Evolutionary conservation across 2,113 vertebrate genomes (phyloP), one percentile per base, ranked within the genome.

Genomic region (Myxocyprinus asiaticus): DNA sequence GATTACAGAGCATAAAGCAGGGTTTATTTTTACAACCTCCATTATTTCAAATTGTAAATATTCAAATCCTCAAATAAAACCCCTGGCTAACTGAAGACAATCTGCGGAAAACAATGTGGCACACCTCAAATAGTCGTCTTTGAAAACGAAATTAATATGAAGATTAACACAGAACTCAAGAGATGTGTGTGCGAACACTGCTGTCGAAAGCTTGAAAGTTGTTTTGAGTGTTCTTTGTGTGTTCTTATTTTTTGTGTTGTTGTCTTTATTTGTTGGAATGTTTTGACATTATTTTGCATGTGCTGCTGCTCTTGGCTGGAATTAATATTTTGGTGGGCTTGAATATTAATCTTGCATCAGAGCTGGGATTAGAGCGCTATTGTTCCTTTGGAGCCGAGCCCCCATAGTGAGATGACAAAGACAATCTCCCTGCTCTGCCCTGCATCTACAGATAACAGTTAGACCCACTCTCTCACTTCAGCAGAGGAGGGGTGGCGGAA

Each of bases 41-140:
- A 95, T 97, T 96, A 97, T 97, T 96, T 96, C 95, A 93, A 93
- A 95, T 95, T 94, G 95, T 98, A 96, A 95, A 96, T 97, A 95
- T 97, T 96, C 95, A 96, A 98, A 98, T 96, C 94, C 95, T 95
- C 92, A 95, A 95, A 89, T 91, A 94, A 96, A 96, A 95, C 92
- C 95, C 93, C 92, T 66, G 94, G 95, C 95, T 96, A 96, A 97
- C 90, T 79, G 86, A 87, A 87, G 85, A 90, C 89, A 93, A 91
- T 90, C 22, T 33, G 22, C 3, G 22, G 22, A 33, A 33, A 33
- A 33, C 62, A 93, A 92, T 89, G 89, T 88, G 81, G 80, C 72
- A 87, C 84, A 91, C 86, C 87, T 87, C 85, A 86, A 87, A 88
- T 88, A 88, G 88, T 87, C 81, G 81, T 86, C 79, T 92, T 90